A percentile compares a stretch with the other conserved stretches of the same genome.
Conservation (phyloP, 2,113 vertebrate genomes). For the Felis chaus region DNA sequence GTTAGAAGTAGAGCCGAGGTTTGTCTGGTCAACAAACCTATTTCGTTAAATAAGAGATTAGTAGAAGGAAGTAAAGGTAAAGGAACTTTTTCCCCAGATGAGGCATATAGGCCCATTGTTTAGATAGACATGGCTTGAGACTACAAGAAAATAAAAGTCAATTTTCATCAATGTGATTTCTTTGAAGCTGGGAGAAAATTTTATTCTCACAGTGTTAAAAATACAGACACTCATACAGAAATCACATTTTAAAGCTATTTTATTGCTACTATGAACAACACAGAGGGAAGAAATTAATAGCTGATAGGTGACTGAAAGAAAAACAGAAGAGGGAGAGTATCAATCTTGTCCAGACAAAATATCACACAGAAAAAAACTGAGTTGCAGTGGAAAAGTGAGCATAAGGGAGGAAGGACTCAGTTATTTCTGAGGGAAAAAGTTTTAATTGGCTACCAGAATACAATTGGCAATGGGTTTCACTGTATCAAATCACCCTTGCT, state of each 20-base stretch:
- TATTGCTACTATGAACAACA: conserved; percentile 10
- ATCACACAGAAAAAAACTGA: neutral
- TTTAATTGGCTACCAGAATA: neutral
- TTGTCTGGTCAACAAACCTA: neutral
- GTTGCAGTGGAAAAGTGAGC: neutral
- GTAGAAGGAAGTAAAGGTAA: neutral
- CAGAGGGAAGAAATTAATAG: neutral
- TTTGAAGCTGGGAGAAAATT: neutral
- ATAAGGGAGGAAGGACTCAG: neutral
- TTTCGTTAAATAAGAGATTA: neutral
- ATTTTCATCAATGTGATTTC: neutral
- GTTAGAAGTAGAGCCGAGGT: neutral
- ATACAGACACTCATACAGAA: neutral
- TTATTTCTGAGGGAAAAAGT: neutral
- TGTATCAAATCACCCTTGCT: neutral
- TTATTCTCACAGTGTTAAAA: neutral
- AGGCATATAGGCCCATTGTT: neutral
- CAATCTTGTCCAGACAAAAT: neutral
- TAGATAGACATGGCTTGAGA: neutral
- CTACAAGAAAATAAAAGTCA: neutral
- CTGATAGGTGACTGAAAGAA: neutral
- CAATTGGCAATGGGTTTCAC: neutral
- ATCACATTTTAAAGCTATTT: conserved; percentile 1
- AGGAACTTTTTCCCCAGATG: neutral
- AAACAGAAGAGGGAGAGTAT: neutral